Percentiles rank a stretch among this genome's conserved stretches.
These are phyloP conservation scores for Lepus townsendii DNA, from an alignment of 2,797 vertebrate genomes.

Conservation along the genomic window DNA sequence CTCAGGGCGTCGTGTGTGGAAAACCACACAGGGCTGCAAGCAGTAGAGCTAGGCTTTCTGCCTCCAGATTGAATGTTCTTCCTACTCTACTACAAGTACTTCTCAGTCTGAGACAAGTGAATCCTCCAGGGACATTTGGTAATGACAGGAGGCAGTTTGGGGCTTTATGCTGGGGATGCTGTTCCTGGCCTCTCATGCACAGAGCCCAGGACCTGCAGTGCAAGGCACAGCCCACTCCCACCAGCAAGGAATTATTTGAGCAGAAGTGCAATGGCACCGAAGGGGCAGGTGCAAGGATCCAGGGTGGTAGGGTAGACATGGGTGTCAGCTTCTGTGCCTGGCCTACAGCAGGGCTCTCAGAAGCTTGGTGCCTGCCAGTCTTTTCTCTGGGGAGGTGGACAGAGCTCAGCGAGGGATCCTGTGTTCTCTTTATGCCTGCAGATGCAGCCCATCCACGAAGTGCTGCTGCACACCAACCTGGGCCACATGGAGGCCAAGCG, in stretches of 20 bases:
- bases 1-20: rapidly evolving
- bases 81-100: too few relatives aligned
- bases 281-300: neutral
- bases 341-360: neutral
- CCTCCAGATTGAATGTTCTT: neutral
- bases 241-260: neutral
- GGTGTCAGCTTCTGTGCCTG: neutral
- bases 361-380: neutral
- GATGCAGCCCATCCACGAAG: constrained; percentile 93
- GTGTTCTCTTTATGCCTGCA: constrained; percentile 77
- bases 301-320: rapidly evolving
- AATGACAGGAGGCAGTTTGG: neutral
- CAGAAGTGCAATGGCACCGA: rapidly evolving
- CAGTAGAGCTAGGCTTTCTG: neutral
- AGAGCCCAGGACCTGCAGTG: neutral
- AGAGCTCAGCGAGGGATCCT: neutral
- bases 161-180: neutral
- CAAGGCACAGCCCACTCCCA: neutral
- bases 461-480: constrained; percentile 90
- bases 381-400: neutral
- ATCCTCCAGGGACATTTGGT: neutral
- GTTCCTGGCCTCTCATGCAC: neutral
- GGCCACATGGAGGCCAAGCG: constrained; percentile 87
- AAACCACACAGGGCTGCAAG: neutral
- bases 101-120: neutral